These are phyloP conservation scores for Phoxinus phoxinus DNA, from an alignment of 2,113 vertebrate species.

Conservation along the genomic window DNA sequence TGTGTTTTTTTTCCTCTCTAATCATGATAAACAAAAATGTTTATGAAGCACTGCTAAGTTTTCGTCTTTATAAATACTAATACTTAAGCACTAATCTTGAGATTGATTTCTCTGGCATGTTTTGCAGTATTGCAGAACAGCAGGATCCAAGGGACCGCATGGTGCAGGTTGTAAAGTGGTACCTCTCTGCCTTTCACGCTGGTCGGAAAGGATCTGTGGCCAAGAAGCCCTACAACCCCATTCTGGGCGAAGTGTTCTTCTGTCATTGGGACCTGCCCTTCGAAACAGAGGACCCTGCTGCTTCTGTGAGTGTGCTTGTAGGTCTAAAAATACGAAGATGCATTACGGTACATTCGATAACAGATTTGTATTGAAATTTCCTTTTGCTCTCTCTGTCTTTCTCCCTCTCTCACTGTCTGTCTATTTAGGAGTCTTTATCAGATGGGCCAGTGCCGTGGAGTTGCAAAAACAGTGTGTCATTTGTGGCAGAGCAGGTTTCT, in stretches of 20 bases:
- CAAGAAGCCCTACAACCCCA: slow-evolving; percentile 99
- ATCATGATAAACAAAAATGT: background rate
- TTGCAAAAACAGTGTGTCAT: slow-evolving; percentile 88
- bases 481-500: slow-evolving; percentile 98
- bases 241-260: slow-evolving; percentile 95
- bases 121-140: slow-evolving; percentile 90
- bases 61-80: background rate
- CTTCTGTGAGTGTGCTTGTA: slow-evolving; percentile 61
- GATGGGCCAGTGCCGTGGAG: slow-evolving; percentile 93
- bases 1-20: background rate
- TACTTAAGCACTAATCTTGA: background rate
- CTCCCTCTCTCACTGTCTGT: background rate
- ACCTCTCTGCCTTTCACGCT: slow-evolving; percentile 98
- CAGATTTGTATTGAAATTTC: background rate
- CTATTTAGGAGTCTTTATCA: slow-evolving; percentile 85
- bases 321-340: background rate
- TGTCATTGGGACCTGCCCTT: slow-evolving; percentile 92
- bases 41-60: background rate
- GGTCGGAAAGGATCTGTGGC: slow-evolving; percentile 97
- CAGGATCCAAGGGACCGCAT: slow-evolving; percentile 91
- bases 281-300: slow-evolving; percentile 82
- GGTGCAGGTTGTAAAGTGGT: slow-evolving; percentile 96
- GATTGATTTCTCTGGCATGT: slow-evolving; percentile 16
- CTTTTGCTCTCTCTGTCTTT: background rate
- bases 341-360: background rate